phyloP scores from a whole-genome alignment of 2,797 vertebrate genomes.

The Lateolabrax maculatus region DNA sequence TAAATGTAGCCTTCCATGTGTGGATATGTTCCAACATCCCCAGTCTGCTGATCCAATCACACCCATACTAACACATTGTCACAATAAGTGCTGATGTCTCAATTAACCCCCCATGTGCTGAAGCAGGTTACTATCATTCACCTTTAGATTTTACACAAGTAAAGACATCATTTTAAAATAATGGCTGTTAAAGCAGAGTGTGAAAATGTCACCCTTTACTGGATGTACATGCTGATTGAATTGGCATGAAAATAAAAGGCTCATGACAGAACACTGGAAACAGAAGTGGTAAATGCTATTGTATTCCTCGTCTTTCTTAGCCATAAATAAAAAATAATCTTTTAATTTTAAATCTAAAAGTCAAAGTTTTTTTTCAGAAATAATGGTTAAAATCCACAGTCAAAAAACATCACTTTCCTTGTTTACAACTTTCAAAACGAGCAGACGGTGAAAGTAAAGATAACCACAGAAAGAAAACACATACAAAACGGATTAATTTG shows the following conservation, averaged over 20 bases:
- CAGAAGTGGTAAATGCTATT: neutral
- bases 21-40: neutral
- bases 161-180: slow-evolving; percentile 28
- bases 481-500: neutral
- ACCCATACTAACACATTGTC: slow-evolving; percentile 3
- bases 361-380: neutral
- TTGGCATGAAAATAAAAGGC: slow-evolving; percentile 53
- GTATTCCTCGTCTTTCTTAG: neutral
- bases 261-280: slow-evolving; percentile 12
- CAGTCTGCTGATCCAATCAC: slow-evolving; percentile 26
- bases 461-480: neutral
- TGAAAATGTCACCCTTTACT: slow-evolving; percentile 8
- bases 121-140: slow-evolving; percentile 25
- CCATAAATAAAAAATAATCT: neutral
- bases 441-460: neutral
- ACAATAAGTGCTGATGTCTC: slow-evolving; percentile 13
- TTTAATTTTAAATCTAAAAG: neutral
- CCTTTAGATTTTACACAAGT: slow-evolving; percentile 18
- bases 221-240: slow-evolving; percentile 33
- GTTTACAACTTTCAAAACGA: neutral
- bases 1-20: neutral
- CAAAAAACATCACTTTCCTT: no score
- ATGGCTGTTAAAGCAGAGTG: slow-evolving; percentile 26
- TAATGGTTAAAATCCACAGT: neutral
- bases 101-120: slow-evolving; percentile 24